phyloP scores from a whole-genome alignment of 2,888 invertebrate genomes.

The Petrophora chlorosata region DNA sequence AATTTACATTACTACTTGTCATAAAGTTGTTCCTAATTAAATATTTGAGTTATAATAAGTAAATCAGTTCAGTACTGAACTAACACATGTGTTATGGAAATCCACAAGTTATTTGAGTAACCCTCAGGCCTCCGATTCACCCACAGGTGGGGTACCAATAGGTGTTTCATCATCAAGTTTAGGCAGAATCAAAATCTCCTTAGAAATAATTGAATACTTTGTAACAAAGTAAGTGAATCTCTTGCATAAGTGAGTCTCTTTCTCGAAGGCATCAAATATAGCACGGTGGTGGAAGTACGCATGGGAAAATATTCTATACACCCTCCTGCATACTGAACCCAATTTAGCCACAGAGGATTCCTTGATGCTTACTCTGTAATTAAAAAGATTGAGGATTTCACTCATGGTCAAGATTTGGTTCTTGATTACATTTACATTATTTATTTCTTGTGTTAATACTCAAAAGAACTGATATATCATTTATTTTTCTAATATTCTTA shows the following conservation, averaged over 20 bases:
- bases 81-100: conserved; percentile 28
- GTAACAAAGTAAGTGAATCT: conserved; percentile 98
- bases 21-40: conserved; percentile 4
- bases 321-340: conserved; percentile 98
- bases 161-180: conserved; percentile 92
- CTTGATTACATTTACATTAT: no score
- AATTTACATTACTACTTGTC: conserved; percentile 1
- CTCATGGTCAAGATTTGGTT: no score
- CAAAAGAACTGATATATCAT: no score
- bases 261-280: conserved; percentile 99
- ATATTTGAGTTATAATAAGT: conserved; percentile 26
- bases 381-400: conserved; percentile 1
- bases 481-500: conserved; percentile 55
- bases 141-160: conserved; percentile 79
- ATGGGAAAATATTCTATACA: conserved; percentile 99
- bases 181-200: conserved; percentile 99
- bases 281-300: conserved; percentile 99
- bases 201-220: conserved; percentile 99
- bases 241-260: conserved; percentile 96
- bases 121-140: conserved; percentile 79
- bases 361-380: conserved; percentile 97
- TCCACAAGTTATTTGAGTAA: conserved; percentile 42
- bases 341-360: conserved; percentile 99
- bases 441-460: no score
- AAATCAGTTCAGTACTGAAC: conserved; percentile 22